A percentile compares a stretch with the other conserved stretches of the same genome.
phyloP scores from a whole-genome alignment of 2,888 invertebrate species.

The Phaedon cochleariae region DNA sequence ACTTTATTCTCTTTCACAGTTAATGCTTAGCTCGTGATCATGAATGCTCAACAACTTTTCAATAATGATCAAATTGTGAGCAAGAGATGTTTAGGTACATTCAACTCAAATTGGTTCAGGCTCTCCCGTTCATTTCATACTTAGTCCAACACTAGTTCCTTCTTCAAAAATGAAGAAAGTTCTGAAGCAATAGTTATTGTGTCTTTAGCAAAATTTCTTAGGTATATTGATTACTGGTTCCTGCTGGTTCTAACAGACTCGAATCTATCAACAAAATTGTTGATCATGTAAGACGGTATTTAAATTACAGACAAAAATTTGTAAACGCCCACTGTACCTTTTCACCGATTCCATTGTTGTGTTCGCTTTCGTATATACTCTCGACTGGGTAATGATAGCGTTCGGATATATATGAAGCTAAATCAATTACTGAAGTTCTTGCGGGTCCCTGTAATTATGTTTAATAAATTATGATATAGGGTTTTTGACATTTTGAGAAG shows the following conservation, averaged over 20 bases:
- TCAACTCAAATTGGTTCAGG: too few species aligned
- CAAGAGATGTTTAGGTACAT: too few species aligned
- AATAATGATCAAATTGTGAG: too few species aligned
- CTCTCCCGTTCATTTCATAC: too few species aligned
- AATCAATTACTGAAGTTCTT: not conserved
- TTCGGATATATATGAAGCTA: not conserved
- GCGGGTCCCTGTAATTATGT: not conserved
- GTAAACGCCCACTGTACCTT: slow-evolving; percentile 5
- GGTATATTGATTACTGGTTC: too few species aligned
- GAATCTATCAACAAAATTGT: not conserved
- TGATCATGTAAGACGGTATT: slow-evolving; percentile 5
- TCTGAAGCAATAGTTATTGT: too few species aligned
- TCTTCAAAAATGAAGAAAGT: too few species aligned
- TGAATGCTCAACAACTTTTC: too few species aligned
- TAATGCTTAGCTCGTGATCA: too few species aligned
- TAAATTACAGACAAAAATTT: slow-evolving; percentile 21
- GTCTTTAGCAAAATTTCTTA: too few species aligned
- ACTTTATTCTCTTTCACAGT: too few species aligned
- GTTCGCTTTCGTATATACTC: not conserved
- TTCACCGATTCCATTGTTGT: slow-evolving; percentile 12
- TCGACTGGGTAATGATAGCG: not conserved
- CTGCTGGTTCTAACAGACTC: not conserved
- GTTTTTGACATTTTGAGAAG: not conserved
- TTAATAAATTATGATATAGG: not conserved
- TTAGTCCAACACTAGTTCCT: too few species aligned